Percentiles rank a stretch among this genome's conserved stretches.
Conservation (phyloP, 2,888 invertebrate genomes). For the Heterodera filipjevi region DNA sequence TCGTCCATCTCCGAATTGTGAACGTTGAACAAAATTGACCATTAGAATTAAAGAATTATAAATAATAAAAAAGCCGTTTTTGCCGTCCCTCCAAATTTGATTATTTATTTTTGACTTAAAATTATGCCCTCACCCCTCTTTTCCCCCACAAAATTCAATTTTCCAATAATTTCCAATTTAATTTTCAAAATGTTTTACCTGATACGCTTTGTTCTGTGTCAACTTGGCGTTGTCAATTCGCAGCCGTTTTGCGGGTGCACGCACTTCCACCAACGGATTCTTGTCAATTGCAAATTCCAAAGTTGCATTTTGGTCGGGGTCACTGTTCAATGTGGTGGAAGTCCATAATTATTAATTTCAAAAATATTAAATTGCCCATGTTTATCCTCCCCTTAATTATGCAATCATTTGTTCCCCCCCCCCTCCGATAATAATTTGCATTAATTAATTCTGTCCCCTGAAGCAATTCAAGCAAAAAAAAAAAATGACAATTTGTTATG, state of each 20-base stretch:
- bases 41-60: too few species aligned
- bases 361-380: neutral
- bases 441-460: neutral
- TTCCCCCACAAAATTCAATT: neutral
- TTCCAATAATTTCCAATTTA: neutral
- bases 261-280: conserved; percentile 55
- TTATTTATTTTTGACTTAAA: neutral
- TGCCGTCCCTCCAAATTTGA: neutral
- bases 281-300: conserved; percentile 58
- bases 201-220: conserved; percentile 54
- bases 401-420: too few species aligned
- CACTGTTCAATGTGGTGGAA: conserved; percentile 45
- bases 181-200: conserved; percentile 43
- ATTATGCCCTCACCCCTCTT: neutral
- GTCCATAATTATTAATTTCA: neutral
- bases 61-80: neutral
- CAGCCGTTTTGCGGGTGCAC: conserved; percentile 54
- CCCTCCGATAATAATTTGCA: conserved; percentile 3
- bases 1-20: conserved; percentile 38
- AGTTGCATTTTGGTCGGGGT: conserved; percentile 63
- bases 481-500: neutral
- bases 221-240: conserved; percentile 52
- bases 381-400: too few species aligned
- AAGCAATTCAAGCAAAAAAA: neutral
- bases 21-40: conserved; percentile 47